Percentiles rank a stretch among this genome's conserved stretches.
Conservation (phyloP, 2,797 vertebrate genomes). For the Channallabes apus region DNA sequence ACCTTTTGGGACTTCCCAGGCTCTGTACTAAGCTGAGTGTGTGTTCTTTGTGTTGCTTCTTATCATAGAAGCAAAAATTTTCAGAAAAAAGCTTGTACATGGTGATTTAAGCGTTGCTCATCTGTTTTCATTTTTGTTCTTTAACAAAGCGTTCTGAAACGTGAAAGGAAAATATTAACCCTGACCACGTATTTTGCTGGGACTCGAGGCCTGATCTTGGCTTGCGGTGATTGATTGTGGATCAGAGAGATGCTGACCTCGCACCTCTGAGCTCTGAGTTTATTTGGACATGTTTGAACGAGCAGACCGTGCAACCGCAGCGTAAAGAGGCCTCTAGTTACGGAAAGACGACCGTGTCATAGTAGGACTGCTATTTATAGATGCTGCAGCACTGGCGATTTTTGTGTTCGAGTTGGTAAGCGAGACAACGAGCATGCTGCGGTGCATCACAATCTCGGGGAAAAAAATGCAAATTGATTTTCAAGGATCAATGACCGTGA, state of each 20-base stretch:
- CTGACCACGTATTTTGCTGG: not conserved
- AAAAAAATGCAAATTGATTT: constrained; percentile 49
- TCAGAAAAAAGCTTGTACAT: not conserved
- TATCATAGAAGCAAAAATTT: not conserved
- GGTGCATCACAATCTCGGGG: constrained; percentile 22
- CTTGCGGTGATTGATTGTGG: constrained; percentile 1
- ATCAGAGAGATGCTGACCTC: constrained; percentile 22
- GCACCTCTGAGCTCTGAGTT: not conserved
- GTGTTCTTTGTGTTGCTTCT: not conserved
- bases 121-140: not conserved
- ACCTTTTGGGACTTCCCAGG: too few relatives aligned
- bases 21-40: not conserved
- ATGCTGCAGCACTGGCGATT: constrained; percentile 42
- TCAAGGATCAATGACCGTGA: constrained; percentile 44
- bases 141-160: not conserved
- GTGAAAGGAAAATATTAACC: not conserved
- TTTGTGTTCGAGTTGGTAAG: constrained; percentile 37
- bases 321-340: constrained; percentile 28
- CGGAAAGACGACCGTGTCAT: constrained; percentile 33
- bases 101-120: not conserved
- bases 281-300: not conserved
- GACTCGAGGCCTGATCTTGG: not conserved
- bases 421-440: constrained; percentile 29
- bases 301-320: not conserved
- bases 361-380: constrained; percentile 50